A percentile compares a stretch with the other conserved stretches of the same genome.
Evolutionary conservation across 2,797 vertebrate genomes (phyloP).

Genomic region (Falco rusticolus): DNA sequence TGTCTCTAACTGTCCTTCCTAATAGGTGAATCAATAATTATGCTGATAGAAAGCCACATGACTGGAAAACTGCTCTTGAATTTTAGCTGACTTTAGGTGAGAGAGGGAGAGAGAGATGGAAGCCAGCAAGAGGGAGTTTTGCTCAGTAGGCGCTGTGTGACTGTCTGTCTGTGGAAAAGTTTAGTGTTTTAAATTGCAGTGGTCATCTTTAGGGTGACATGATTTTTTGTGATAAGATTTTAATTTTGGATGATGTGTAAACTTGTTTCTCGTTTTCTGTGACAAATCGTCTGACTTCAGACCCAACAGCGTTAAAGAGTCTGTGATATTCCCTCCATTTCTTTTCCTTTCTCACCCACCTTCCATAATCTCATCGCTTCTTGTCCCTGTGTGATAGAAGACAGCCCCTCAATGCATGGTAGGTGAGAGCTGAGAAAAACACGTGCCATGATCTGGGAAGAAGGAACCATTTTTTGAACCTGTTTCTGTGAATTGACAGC

Average conservation of each 20-base stretch:
- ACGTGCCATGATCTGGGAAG: background rate
- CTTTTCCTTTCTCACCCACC: background rate
- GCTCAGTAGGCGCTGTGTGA: background rate
- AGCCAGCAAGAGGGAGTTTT: background rate
- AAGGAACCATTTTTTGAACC: background rate
- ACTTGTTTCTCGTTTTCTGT: background rate
- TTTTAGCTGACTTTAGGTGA: background rate
- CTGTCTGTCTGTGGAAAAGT: background rate
- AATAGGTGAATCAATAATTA: conserved; percentile 2
- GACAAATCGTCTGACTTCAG: background rate
- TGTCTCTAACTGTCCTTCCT: background rate
- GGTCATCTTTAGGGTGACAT: fast-evolving
- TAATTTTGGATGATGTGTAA: background rate
- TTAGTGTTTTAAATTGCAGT: background rate
- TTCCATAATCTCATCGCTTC: background rate
- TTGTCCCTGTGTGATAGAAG: background rate
- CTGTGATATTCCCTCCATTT: background rate
- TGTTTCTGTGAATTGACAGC: background rate
- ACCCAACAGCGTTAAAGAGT: background rate
- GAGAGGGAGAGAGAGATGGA: background rate
- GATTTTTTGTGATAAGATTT: background rate
- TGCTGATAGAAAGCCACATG: background rate
- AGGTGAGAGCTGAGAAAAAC: background rate
- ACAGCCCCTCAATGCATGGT: background rate
- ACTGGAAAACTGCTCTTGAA: background rate